A percentile compares a stretch with the other conserved stretches of the same genome.
These are phyloP conservation scores for Probaryconus sp. DNA, from an alignment of 1,140 invertebrate genomes.

Conservation along the genomic window DNA sequence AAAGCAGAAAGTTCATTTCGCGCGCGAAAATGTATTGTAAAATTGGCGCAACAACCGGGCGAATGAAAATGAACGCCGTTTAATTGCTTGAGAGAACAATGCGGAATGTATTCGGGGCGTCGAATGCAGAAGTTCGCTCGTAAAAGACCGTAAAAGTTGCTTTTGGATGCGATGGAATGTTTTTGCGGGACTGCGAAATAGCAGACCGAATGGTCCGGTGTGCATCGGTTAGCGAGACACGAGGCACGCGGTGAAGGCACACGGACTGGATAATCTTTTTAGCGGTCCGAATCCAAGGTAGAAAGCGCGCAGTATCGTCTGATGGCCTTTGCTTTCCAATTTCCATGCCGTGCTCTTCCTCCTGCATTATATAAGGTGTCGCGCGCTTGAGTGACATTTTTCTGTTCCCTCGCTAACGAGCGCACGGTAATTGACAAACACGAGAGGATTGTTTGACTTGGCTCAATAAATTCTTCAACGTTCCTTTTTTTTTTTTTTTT, in stretches of 20 bases:
- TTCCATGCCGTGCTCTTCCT: constrained; percentile 70
- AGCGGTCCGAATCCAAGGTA: constrained; percentile 73
- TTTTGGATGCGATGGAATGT: constrained; percentile 35
- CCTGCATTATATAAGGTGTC: constrained; percentile 69
- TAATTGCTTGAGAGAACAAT: constrained; percentile 50
- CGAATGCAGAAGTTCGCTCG: neutral
- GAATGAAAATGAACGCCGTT: constrained; percentile 13
- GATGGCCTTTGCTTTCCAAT: constrained; percentile 76
- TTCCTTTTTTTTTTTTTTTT: constrained; percentile 17
- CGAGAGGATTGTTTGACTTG: constrained; percentile 44
- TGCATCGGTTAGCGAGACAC: constrained; percentile 42
- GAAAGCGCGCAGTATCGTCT: constrained; percentile 75
- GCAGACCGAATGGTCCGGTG: constrained; percentile 40
- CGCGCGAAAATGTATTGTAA: too few relatives aligned
- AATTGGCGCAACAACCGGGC: constrained; percentile 1
- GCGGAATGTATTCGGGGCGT: constrained; percentile 1
- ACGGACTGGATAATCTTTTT: constrained; percentile 68
- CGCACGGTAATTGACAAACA: constrained; percentile 60
- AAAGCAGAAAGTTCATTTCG: too few relatives aligned
- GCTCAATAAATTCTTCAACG: constrained; percentile 43
- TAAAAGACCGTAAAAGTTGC: constrained; percentile 1
- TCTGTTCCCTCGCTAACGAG: constrained; percentile 61
- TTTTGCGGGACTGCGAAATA: constrained; percentile 39
- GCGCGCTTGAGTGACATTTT: constrained; percentile 71
- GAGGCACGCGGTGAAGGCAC: constrained; percentile 36